Conservation (phyloP, 2,113 vertebrate species). For the Aegithalos caudatus region DNA sequence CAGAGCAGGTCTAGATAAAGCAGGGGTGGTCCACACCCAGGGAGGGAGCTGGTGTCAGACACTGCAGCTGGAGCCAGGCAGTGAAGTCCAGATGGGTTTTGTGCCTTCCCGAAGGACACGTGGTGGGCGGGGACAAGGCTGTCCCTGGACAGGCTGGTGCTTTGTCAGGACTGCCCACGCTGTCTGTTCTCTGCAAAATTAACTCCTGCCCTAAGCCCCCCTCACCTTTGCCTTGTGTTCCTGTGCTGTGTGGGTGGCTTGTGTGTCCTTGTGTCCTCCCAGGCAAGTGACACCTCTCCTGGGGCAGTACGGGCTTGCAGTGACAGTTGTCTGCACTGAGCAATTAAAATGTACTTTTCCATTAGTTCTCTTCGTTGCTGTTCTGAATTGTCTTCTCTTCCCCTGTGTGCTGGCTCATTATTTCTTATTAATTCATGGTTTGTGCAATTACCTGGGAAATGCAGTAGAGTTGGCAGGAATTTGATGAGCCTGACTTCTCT, state of each 20-base stretch:
- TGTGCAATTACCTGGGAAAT: constrained; percentile 31
- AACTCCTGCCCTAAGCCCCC: neutral
- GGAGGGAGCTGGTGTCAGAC: neutral
- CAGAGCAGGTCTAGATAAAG: neutral
- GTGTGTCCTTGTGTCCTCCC: neutral
- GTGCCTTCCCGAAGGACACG: neutral
- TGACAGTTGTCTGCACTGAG: neutral
- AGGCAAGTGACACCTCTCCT: neutral
- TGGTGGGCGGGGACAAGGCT: neutral
- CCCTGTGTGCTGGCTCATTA: constrained; percentile 18
- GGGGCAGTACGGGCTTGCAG: neutral
- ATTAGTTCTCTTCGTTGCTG: neutral
- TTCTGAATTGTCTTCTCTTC: constrained; percentile 4
- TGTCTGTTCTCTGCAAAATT: neutral
- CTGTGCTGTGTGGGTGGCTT: neutral
- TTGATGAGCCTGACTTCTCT: neutral
- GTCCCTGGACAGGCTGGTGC: neutral
- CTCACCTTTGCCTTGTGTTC: neutral
- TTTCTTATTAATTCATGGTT: constrained; percentile 38
- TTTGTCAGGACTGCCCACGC: neutral
- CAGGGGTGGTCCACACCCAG: fast-evolving
- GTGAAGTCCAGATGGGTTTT: neutral
- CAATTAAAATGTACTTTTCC: neutral
- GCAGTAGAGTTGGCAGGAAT: neutral
- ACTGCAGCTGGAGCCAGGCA: neutral